phyloP scores from a whole-genome alignment of 2,113 vertebrate species.

The Hystrix cristata region DNA sequence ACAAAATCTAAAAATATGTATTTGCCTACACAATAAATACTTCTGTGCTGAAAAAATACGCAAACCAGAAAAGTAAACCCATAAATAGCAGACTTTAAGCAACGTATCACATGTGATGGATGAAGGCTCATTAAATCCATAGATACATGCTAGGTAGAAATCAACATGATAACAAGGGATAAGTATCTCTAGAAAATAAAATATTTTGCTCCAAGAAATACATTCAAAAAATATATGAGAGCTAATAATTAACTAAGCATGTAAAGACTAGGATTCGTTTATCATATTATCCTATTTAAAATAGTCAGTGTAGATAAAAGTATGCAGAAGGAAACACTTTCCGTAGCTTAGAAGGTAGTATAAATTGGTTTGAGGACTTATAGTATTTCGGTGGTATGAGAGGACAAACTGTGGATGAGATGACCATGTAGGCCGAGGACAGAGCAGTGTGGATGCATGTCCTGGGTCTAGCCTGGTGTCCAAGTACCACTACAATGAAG shows the following conservation, averaged over 20 bases:
- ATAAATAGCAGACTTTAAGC: not conserved
- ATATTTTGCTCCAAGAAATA: not conserved
- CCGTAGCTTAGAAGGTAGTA: not conserved
- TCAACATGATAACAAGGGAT: not conserved
- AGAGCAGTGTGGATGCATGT: fast-evolving
- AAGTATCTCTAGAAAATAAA: not conserved
- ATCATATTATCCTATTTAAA: not conserved
- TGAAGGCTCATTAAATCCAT: not conserved
- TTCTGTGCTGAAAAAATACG: not conserved
- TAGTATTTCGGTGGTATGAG: not conserved
- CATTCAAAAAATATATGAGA: not conserved
- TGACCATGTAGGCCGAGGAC: not conserved
- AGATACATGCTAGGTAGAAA: not conserved
- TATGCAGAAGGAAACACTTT: not conserved
- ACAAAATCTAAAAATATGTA: not conserved
- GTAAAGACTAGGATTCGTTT: not conserved
- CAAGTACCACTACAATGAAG: not conserved
- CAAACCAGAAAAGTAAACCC: not conserved
- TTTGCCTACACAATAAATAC: not conserved
- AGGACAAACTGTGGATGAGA: not conserved
- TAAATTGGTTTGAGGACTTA: not conserved
- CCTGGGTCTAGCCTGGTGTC: fast-evolving
- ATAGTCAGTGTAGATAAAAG: not conserved
- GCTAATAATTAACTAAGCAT: not conserved
- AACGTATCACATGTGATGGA: not conserved